phyloP scores from a whole-genome alignment of 2,797 vertebrate species.

The Gastrophryne carolinensis region DNA sequence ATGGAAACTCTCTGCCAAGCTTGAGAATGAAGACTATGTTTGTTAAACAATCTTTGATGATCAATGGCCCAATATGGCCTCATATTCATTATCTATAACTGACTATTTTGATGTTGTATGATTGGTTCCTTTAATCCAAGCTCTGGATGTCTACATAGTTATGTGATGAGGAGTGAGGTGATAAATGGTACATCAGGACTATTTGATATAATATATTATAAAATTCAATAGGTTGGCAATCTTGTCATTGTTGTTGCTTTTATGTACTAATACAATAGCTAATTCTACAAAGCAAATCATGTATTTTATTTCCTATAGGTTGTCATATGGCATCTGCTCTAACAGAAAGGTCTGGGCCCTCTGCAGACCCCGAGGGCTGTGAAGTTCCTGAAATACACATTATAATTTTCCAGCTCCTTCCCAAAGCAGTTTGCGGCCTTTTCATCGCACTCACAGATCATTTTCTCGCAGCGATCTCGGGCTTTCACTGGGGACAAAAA shows the following conservation, averaged over 20 bases:
- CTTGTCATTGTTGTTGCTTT: not conserved
- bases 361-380: slow-evolving; percentile 38
- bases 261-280: not conserved
- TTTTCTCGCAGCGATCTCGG: slow-evolving; percentile 51
- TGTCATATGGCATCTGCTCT: not conserved
- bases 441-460: slow-evolving; percentile 53
- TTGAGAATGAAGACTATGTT: too few species aligned
- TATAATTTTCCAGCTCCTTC: slow-evolving; percentile 52
- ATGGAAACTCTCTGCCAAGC: too few species aligned
- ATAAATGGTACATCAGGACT: too few species aligned
- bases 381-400: slow-evolving; percentile 41
- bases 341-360: slow-evolving; percentile 51
- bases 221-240: too few species aligned
- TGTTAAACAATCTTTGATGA: too few species aligned
- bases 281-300: slow-evolving; percentile 6
- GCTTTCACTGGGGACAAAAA: slow-evolving; percentile 48
- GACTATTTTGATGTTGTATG: too few species aligned
- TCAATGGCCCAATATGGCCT: too few species aligned
- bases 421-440: slow-evolving; percentile 54
- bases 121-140: too few species aligned
- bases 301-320: not conserved
- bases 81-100: too few species aligned
- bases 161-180: too few species aligned
- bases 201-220: too few species aligned
- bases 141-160: too few species aligned